A percentile compares a stretch with the other conserved stretches of the same genome.
Conservation (phyloP, 30 jellyfish, hydroid and myxozoan genomes). For the Turritopsis dohrnii region DNA sequence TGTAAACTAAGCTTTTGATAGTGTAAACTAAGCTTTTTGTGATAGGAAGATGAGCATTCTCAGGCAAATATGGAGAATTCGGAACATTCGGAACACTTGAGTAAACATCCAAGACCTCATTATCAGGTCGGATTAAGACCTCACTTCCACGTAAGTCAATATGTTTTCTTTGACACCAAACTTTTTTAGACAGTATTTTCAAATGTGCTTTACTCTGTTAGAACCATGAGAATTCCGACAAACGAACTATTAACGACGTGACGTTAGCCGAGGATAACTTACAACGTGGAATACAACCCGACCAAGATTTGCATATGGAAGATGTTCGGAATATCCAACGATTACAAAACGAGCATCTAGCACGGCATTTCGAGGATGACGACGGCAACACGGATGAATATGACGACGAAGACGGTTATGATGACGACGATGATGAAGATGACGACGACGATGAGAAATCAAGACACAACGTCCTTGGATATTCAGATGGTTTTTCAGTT, state of each 20-base stretch:
- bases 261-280: not conserved
- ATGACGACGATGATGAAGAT: not conserved
- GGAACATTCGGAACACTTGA: not conserved
- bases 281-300: conserved; percentile 6
- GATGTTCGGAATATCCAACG: conserved; percentile 1
- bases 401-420: not conserved
- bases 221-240: not conserved
- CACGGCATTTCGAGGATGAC: not conserved
- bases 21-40: not conserved
- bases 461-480: not conserved
- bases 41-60: not conserved
- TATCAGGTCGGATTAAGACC: not conserved
- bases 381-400: not conserved
- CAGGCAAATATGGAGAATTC: not conserved
- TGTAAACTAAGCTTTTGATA: no score
- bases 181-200: not conserved
- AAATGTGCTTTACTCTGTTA: not conserved
- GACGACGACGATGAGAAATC: not conserved
- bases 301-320: conserved; percentile 5
- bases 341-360: not conserved
- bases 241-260: not conserved
- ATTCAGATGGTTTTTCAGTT: not conserved
- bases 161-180: no score
- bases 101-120: not conserved
- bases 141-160: not conserved